phyloP scores from a whole-genome alignment of 2,113 vertebrate species.

The Eudyptes chrysolophus region DNA sequence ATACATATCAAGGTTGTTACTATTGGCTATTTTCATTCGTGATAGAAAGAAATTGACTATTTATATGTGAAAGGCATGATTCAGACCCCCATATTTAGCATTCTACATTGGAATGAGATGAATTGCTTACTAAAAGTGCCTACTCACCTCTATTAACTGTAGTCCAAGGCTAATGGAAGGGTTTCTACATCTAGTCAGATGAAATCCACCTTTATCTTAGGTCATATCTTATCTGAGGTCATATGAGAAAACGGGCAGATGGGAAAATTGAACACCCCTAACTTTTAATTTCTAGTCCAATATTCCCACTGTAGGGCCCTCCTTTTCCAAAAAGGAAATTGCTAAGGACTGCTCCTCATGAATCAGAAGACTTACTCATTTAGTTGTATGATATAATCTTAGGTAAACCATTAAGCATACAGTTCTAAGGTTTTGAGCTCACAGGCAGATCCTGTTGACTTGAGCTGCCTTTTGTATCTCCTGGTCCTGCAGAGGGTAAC shows the following conservation, averaged over 20 bases:
- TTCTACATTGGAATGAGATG: background rate
- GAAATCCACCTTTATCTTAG: background rate
- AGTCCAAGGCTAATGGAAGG: background rate
- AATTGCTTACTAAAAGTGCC: background rate
- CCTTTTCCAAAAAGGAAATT: background rate
- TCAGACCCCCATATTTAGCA: background rate
- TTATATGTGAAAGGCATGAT: background rate
- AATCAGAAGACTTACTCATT: background rate
- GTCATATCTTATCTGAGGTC: background rate
- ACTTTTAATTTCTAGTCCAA: background rate
- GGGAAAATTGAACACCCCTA: background rate
- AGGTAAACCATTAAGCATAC: background rate
- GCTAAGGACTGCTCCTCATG: background rate
- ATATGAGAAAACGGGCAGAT: background rate
- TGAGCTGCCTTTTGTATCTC: background rate
- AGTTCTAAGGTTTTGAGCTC: background rate
- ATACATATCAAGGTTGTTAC: background rate
- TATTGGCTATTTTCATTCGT: background rate
- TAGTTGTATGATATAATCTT: background rate
- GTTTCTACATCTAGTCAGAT: background rate
- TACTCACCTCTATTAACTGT: background rate
- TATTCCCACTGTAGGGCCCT: background rate
- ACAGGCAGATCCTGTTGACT: background rate
- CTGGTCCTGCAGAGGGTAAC: background rate
- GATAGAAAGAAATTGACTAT: background rate